Evolutionary conservation across 2,797 vertebrate species (phyloP), one percentile per base, ranked within the genome.

Genomic region (Scomberomorus guttatus): DNA sequence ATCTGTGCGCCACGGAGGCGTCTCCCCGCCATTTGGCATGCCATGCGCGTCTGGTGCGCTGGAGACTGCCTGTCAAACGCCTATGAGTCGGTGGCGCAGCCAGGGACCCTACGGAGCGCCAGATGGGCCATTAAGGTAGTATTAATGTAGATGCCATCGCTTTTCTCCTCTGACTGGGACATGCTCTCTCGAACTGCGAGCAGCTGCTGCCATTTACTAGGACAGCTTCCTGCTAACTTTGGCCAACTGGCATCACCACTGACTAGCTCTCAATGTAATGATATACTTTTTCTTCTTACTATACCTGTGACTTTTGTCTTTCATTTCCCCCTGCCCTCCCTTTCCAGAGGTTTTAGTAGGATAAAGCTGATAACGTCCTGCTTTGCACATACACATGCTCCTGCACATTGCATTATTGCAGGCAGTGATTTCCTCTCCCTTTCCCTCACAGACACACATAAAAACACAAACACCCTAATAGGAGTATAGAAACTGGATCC

Each of bases 51-150:
- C 97, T 99, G 98, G 97, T 97, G 97, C 97, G 96, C 97, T 93
- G 96, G 97, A 99, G 97, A 98, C 97, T 97, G 97, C 98, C 97
- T 99, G 98, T 99, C 98, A 99, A 98, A 98, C 96, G 97, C 97
- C 97, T 97, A 97, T 96, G 97, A 99, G 97, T 98, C 97, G 97
- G 97, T 97, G 97, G 96, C 96, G 97, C 96, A 98, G 97, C 97
- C 94, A 97, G 97, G 97, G 98, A 98, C 97, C 97, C 97, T 98
- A 99, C 96, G 96, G 98, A 99, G 98, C 95, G 96, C 97, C 98
- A 99, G 98, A 99, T 99, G 98, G 98, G 97, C 98, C 97, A 99
- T 99, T 99, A 99, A 99, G 98, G 97, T 98, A 98, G 98, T 99
- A 99, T 99, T 99, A 99, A 99, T 98, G 98, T 99, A 97, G 98